A percentile compares a stretch with the other conserved stretches of the same genome.
Conservation (phyloP, 2,797 vertebrate genomes). For the Chloroceryle inda region DNA sequence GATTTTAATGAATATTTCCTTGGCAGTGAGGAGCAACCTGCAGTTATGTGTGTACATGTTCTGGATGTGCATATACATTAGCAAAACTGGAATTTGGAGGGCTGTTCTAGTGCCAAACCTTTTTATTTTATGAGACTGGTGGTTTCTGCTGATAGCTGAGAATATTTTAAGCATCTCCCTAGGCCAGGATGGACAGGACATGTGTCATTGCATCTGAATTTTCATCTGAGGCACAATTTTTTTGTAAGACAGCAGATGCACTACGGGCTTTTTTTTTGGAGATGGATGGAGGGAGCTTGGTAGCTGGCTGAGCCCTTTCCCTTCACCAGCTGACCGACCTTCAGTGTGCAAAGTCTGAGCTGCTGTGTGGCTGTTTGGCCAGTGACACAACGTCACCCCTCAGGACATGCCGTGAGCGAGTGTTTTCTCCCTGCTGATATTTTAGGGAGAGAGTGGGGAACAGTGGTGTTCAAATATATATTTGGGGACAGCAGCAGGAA, state of each 20-base stretch:
- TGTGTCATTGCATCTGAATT: not conserved
- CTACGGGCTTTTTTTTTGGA: not conserved
- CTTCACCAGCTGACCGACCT: not conserved
- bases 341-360: not conserved
- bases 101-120: not conserved
- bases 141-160: not conserved
- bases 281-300: not conserved
- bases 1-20: not conserved
- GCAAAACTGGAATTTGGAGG: not conserved
- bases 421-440: not conserved
- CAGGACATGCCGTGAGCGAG: fast-evolving
- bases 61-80: not conserved
- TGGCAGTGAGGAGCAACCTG: not conserved
- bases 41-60: not conserved
- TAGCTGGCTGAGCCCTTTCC: not conserved
- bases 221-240: not conserved
- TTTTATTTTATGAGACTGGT: not conserved
- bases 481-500: not conserved
- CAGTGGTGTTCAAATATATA: fast-evolving
- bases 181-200: not conserved
- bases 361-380: not conserved
- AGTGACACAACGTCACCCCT: not conserved
- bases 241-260: not conserved
- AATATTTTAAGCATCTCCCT: not conserved
- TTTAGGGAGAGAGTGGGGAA: not conserved